Evolutionary conservation across 2,797 vertebrate genomes (phyloP), one percentile per base, ranked within the genome.

Genomic region (Coregonus suidteri): DNA sequence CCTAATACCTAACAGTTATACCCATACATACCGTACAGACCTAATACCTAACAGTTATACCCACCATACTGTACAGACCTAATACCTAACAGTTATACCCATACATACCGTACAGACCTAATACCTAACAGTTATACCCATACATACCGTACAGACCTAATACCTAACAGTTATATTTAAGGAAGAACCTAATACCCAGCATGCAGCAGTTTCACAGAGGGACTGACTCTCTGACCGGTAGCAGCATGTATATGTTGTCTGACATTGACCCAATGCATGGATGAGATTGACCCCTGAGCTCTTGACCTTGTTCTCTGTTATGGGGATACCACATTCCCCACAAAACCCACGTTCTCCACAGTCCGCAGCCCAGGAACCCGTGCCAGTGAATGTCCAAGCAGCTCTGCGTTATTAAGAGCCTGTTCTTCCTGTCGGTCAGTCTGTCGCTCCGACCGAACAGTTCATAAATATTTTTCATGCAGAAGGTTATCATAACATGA

Each of bases 401-500:
- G 71, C 76, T 86, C 77, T 86, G 82, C 84, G 76, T 89, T 90
- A 85, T 89, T 85, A 74, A 84, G 75, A 68, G n/a, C 34, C 67
- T 72, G 83, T 82, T 84, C 77, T 71, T 79, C 71, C 82, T 68
- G 81, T 47, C 41, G 41, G 7, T 47, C 41, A 47, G 41, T 47
- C 41, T 47, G 79, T 88, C n/a, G 56, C n/a, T 20, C 6, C 14
- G 6, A 62, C 88, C 77, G 31, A 84, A 77, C 83, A 87, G 83
- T 85, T 87, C 82, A 86, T 87, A 89, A 91, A 91, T 93, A 91
- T 91, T 93, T 93, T 93, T 92, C 89, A 88, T 84, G 91, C 71
- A 34, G 86, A 87, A 84, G 91, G 91, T 93, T 93, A 93, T 91
- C 87, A 91, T 74, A 93, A 91, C 89, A 92, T 81, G 84, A 91